phyloP scores from a whole-genome alignment of 2,888 invertebrate genomes.

The Cancer borealis region DNA sequence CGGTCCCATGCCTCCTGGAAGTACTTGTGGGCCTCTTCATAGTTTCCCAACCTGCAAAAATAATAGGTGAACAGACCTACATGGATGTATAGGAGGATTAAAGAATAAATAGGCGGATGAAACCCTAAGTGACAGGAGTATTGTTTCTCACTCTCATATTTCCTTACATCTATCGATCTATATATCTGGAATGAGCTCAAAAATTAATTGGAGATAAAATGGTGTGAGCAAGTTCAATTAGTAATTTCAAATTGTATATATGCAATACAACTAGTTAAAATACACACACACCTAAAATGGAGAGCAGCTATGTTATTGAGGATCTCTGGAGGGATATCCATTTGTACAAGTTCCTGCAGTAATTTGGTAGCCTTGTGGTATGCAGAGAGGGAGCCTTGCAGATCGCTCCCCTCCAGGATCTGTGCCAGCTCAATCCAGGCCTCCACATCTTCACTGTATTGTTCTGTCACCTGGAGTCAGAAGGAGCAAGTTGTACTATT shows the following conservation, averaged over 20 bases:
- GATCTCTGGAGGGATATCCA: slow-evolving; percentile 98
- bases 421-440: slow-evolving; percentile 99
- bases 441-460: slow-evolving; percentile 98
- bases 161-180: too few relatives aligned
- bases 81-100: neutral
- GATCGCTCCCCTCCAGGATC: slow-evolving; percentile 96
- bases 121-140: too few relatives aligned
- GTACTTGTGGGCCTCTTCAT: slow-evolving; percentile 90
- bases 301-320: slow-evolving; percentile 97
- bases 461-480: slow-evolving; percentile 85
- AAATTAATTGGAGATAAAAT: too few relatives aligned
- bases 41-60: slow-evolving; percentile 87
- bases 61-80: neutral
- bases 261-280: too few relatives aligned
- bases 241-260: too few relatives aligned
- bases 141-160: too few relatives aligned
- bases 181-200: too few relatives aligned
- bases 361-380: slow-evolving; percentile 96
- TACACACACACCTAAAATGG: slow-evolving; percentile 82
- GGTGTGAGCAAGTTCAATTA: too few relatives aligned
- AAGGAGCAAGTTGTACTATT: neutral
- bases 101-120: too few relatives aligned
- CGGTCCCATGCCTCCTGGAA: slow-evolving; percentile 92
- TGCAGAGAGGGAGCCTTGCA: slow-evolving; percentile 90
- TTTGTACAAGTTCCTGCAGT: slow-evolving; percentile 93